A percentile compares a stretch with the other conserved stretches of the same genome.
These are phyloP conservation scores for Campoplex nolae DNA, from an alignment of 2,888 invertebrate genomes.

Conservation along the genomic window DNA sequence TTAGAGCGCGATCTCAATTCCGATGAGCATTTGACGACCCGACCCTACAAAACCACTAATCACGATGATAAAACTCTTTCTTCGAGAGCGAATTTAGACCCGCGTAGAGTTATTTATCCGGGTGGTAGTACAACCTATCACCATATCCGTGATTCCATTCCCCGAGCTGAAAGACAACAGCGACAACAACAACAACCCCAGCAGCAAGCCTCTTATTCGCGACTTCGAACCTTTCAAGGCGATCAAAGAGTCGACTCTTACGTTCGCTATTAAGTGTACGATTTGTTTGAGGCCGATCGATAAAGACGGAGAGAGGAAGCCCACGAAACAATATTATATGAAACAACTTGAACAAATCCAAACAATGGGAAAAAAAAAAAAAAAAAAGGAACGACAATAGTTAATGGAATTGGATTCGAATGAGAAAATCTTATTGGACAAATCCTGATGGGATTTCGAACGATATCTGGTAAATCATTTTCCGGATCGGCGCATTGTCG, in stretches of 20 bases:
- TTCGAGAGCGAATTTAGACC: constrained; percentile 11
- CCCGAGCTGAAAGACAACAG: constrained; percentile 54
- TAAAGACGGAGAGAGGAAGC: background rate
- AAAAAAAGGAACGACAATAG: background rate
- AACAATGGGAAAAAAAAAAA: background rate
- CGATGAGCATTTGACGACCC: constrained; percentile 28
- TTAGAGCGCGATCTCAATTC: background rate
- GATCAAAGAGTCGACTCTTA: constrained; percentile 77
- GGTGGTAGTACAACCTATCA: constrained; percentile 18
- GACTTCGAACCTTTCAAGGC: constrained; percentile 77
- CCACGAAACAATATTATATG: background rate
- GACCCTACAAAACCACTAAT: constrained; percentile 8
- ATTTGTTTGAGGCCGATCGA: background rate
- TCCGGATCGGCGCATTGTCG: background rate
- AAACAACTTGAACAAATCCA: background rate
- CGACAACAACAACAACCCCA: constrained; percentile 75
- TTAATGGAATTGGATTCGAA: background rate
- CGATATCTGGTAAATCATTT: background rate
- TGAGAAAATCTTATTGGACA: background rate
- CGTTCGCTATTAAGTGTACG: constrained; percentile 72
- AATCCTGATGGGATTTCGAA: background rate
- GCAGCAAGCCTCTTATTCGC: constrained; percentile 75
- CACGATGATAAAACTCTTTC: constrained; percentile 18
- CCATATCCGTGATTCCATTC: constrained; percentile 16
- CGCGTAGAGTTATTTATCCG: constrained; percentile 32